phyloP scores from a whole-genome alignment of 2,113 vertebrate species.

The Apodemus speciosus region DNA sequence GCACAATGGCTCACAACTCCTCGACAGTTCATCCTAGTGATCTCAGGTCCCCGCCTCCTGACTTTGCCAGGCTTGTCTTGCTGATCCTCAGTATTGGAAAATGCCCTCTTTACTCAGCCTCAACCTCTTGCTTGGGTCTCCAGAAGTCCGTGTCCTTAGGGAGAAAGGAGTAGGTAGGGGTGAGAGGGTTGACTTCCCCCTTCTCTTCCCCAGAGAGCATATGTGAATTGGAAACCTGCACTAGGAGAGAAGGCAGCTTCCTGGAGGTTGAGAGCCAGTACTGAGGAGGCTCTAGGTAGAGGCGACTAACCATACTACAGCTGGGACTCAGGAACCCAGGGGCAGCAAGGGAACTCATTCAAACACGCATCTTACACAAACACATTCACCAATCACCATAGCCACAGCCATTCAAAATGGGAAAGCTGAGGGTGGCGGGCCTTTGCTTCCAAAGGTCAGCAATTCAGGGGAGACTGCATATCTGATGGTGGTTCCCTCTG shows the following conservation, averaged over 20 bases:
- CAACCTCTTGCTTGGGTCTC: not conserved
- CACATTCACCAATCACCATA: not conserved
- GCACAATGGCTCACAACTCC: not conserved
- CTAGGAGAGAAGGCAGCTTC: not conserved
- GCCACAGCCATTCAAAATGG: not conserved
- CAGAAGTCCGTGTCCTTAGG: not conserved
- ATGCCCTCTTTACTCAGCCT: not conserved
- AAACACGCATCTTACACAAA: not conserved
- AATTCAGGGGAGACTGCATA: conserved; percentile 4
- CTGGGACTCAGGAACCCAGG: not conserved
- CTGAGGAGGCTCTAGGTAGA: not conserved
- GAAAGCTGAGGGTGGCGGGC: not conserved
- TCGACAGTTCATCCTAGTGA: not conserved
- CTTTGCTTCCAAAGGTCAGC: not conserved
- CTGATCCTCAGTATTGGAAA: not conserved
- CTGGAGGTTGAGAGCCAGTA: not conserved
- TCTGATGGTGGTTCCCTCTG: not conserved
- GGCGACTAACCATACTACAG: not conserved
- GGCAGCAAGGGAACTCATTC: not conserved
- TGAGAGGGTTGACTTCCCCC: not conserved
- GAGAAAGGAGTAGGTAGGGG: not conserved
- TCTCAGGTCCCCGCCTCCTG: not conserved
- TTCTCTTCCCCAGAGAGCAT: not conserved
- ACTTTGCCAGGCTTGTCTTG: not conserved
- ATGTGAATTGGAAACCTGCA: not conserved